phyloP scores from a whole-genome alignment of 2,888 invertebrate species.

The Cryptophagus acutangulus region DNA sequence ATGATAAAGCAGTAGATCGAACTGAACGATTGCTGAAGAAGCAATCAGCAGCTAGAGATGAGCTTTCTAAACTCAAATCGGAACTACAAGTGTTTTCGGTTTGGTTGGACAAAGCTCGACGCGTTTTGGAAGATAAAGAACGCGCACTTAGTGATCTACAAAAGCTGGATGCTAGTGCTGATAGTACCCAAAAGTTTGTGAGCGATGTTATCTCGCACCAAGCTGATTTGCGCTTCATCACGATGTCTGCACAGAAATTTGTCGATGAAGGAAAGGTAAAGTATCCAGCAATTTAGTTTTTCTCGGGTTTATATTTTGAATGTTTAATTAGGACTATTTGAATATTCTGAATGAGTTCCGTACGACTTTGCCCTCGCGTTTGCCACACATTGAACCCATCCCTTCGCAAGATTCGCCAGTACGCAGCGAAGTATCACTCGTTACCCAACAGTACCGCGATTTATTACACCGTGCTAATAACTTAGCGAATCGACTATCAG shows the following conservation, averaged over 20 bases:
- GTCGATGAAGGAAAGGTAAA: slow-evolving; percentile 86
- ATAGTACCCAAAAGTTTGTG: slow-evolving; percentile 82
- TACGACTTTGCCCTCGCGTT: slow-evolving; percentile 73
- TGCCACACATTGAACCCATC: slow-evolving; percentile 70
- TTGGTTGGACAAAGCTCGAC: slow-evolving; percentile 79
- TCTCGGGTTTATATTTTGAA: too few relatives aligned
- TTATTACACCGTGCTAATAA: slow-evolving; percentile 76
- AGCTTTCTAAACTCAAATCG: slow-evolving; percentile 79
- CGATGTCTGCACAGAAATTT: slow-evolving; percentile 94
- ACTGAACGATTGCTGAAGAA: slow-evolving; percentile 73
- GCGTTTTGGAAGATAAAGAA: slow-evolving; percentile 80
- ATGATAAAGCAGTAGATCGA: slow-evolving; percentile 75
- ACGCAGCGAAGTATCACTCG: slow-evolving; percentile 71
- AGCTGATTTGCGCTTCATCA: slow-evolving; percentile 91
- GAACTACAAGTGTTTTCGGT: slow-evolving; percentile 76
- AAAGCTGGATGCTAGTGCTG: slow-evolving; percentile 64
- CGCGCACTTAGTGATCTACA: slow-evolving; percentile 72
- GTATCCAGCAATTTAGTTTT: slow-evolving; percentile 1
- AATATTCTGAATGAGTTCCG: slow-evolving; percentile 81
- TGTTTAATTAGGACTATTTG: slow-evolving; percentile 67
- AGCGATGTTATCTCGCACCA: slow-evolving; percentile 94
- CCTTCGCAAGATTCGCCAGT: slow-evolving; percentile 69
- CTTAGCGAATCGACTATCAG: slow-evolving; percentile 75
- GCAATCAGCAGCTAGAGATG: slow-evolving; percentile 75
- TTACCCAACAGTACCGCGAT: slow-evolving; percentile 76